These are phyloP conservation scores for Cantharis lateralis DNA, from an alignment of 2,888 invertebrate genomes.

Conservation along the genomic window DNA sequence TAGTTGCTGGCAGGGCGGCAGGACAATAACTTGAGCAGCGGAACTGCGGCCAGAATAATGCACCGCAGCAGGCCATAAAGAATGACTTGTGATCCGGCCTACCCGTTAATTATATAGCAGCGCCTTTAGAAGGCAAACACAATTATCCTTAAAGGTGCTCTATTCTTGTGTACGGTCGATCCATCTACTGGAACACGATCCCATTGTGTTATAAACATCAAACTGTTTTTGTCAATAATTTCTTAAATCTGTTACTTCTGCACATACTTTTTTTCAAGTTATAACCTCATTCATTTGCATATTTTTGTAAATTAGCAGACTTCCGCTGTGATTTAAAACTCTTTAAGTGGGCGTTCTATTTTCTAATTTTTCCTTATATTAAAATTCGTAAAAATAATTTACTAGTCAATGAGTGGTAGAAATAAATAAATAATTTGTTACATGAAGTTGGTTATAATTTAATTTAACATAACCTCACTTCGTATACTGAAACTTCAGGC, in stretches of 20 bases:
- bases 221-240: conserved; percentile 26
- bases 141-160: conserved; percentile 39
- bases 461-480: not conserved
- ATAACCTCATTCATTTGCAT: not conserved
- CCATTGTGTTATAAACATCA: conserved; percentile 27
- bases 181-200: conserved; percentile 24
- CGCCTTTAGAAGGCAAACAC: conserved; percentile 47
- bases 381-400: too few species aligned
- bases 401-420: too few species aligned
- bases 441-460: not conserved
- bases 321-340: conserved; percentile 15
- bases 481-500: not conserved
- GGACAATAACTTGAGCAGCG: conserved; percentile 33
- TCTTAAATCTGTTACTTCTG: conserved; percentile 13
- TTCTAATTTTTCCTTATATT: conserved; percentile 37
- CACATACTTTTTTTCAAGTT: not conserved
- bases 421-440: not conserved
- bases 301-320: conserved; percentile 10
- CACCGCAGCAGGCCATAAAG: conserved; percentile 39
- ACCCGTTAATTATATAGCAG: conserved; percentile 45
- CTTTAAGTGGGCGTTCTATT: conserved; percentile 19
- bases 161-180: conserved; percentile 25
- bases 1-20: conserved; percentile 21
- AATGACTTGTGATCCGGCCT: conserved; percentile 41
- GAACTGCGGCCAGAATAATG: conserved; percentile 40